Conservation (phyloP, 2,888 invertebrate genomes). For the Automeris io region DNA sequence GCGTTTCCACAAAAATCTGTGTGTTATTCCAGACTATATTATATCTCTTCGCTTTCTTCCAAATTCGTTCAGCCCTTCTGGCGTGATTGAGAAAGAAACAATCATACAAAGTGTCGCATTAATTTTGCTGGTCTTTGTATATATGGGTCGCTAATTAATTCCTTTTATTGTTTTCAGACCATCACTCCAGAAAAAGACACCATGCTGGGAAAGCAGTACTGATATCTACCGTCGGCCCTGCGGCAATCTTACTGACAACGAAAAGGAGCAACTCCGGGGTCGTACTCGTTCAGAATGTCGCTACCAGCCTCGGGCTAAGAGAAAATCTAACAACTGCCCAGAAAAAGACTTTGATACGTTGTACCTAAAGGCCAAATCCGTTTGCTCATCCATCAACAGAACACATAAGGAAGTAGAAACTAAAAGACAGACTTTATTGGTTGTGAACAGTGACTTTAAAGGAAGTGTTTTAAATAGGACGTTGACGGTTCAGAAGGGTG, state of each 20-base stretch:
- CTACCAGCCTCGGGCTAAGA: constrained; percentile 57
- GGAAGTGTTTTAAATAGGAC: constrained; percentile 76
- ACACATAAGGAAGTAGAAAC: constrained; percentile 40
- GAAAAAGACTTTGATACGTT: constrained; percentile 85
- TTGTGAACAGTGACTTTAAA: constrained; percentile 81
- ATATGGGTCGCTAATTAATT: no score
- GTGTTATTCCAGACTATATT: no score
- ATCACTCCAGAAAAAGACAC: constrained; percentile 76
- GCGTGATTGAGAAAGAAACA: no score
- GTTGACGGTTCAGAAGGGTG: constrained; percentile 82
- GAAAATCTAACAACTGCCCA: constrained; percentile 71
- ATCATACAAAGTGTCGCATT: no score
- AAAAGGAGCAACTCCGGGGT: constrained; percentile 80
- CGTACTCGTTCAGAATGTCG: constrained; percentile 84
- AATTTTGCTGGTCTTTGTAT: no score
- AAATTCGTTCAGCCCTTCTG: no score
- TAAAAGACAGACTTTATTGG: constrained; percentile 82
- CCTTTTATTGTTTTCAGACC: constrained; percentile 59
- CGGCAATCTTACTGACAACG: constrained; percentile 88
- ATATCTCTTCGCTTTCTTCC: no score
- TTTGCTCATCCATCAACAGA: constrained; percentile 47
- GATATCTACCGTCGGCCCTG: constrained; percentile 89
- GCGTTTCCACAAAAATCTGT: no score
- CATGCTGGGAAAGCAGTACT: constrained; percentile 89
- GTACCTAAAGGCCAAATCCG: constrained; percentile 77